A percentile compares a stretch with the other conserved stretches of the same genome.
phyloP scores from a whole-genome alignment of 2,888 invertebrate genomes.

The Eugnorisma glareosa region DNA sequence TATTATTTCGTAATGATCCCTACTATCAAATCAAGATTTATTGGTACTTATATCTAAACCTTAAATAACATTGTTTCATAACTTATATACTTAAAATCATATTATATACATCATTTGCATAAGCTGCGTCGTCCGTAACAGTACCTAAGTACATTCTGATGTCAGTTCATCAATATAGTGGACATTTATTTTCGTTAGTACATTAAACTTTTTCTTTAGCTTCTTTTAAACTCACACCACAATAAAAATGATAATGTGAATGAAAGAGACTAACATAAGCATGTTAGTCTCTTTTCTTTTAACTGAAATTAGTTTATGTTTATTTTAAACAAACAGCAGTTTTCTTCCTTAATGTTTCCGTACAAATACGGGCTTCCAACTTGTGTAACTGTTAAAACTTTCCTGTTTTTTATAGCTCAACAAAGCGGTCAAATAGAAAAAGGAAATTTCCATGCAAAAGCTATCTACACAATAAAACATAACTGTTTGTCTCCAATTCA shows the following conservation, averaged over 20 bases:
- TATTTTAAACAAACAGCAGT: not conserved
- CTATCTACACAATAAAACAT: not conserved
- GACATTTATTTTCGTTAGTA: not conserved
- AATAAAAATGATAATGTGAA: not conserved
- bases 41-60: no score
- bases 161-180: not conserved
- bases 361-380: constrained; percentile 17
- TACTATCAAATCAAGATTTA: no score
- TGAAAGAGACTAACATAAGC: not conserved
- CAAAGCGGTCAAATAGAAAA: not conserved
- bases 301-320: no score
- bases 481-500: constrained; percentile 21
- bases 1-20: no score
- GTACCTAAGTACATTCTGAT: not conserved
- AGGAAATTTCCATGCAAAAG: not conserved
- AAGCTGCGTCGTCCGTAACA: no score
- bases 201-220: no score
- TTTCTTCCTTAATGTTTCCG: constrained; percentile 10
- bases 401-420: not conserved
- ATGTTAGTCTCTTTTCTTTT: no score
- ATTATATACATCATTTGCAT: no score
- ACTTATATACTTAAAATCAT: no score
- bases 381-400: not conserved
- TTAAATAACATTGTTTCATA: no score
- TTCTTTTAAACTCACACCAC: not conserved